These are phyloP conservation scores for Rhyzopertha dominica DNA, from an alignment of 1,140 invertebrate species.

Conservation along the genomic window DNA sequence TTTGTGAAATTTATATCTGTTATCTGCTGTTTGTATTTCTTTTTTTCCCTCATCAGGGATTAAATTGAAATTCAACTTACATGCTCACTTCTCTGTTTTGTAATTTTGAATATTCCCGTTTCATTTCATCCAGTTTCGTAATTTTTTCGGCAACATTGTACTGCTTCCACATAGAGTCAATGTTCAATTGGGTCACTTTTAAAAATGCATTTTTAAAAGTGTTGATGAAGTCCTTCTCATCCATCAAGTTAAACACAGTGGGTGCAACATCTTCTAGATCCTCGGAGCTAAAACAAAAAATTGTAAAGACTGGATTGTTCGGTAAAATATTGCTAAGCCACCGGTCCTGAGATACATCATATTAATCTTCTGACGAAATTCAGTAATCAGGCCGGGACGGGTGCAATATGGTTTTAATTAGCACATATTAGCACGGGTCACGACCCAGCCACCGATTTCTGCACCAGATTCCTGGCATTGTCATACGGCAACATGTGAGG, in stretches of 20 bases:
- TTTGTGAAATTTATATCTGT: neutral
- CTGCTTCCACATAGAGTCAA: constrained; percentile 1
- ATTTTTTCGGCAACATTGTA: constrained; percentile 5
- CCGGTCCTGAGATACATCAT: too few species aligned
- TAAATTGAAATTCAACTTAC: constrained; percentile 1
- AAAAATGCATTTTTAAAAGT: neutral
- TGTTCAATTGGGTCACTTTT: neutral
- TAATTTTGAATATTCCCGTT: constrained; percentile 2
- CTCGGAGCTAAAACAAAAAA: too few species aligned
- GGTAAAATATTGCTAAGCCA: too few species aligned
- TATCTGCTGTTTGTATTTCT: neutral
- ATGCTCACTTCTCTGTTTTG: too few species aligned
- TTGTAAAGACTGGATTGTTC: too few species aligned
- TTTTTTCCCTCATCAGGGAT: constrained; percentile 6
- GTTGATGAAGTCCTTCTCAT: too few species aligned
- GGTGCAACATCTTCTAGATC: too few species aligned
- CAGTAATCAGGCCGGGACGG: constrained; percentile 35
- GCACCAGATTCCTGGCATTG: too few species aligned
- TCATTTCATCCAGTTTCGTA: constrained; percentile 6
- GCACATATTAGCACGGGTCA: constrained; percentile 31
- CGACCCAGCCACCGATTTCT: constrained; percentile 27
- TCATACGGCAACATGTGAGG: too few species aligned
- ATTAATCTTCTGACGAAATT: too few species aligned
- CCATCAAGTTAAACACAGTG: too few species aligned
- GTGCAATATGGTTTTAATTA: constrained; percentile 35